These are phyloP conservation scores for Myoxocephalus aenaeus DNA, from an alignment of 2,797 vertebrate genomes.

Conservation along the genomic window DNA sequence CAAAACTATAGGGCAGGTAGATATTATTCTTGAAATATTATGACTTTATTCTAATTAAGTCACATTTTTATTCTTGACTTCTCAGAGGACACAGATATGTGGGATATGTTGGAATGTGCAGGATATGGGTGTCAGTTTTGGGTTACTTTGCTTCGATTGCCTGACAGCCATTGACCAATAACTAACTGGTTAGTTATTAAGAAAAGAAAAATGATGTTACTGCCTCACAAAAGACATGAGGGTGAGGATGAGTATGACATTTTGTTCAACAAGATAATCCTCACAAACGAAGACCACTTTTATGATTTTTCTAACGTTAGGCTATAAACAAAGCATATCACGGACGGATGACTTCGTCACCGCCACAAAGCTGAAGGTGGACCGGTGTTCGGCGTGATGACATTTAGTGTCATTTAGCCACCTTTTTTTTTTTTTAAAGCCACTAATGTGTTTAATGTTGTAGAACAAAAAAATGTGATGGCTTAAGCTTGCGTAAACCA, in stretches of 20 bases:
- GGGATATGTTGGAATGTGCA: not conserved
- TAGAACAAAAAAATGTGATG: not conserved
- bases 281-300: not conserved
- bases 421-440: no score
- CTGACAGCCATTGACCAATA: not conserved
- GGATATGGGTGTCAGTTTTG: no score
- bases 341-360: not conserved
- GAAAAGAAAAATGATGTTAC: no score
- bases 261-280: not conserved
- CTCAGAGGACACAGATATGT: not conserved
- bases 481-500: no score
- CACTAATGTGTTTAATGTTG: not conserved
- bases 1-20: no score
- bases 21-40: no score
- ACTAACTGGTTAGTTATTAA: no score
- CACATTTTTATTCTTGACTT: no score
- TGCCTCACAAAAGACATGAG: not conserved
- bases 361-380: not conserved
- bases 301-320: not conserved
- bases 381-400: not conserved
- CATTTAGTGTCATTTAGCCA: not conserved
- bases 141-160: not conserved
- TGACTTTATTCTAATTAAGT: no score
- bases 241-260: not conserved
- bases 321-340: not conserved